Percentiles rank a stretch among this genome's conserved stretches.
These are phyloP conservation scores for Hemistola chrysoprasaria DNA, from an alignment of 2,888 invertebrate genomes.

Conservation along the genomic window DNA sequence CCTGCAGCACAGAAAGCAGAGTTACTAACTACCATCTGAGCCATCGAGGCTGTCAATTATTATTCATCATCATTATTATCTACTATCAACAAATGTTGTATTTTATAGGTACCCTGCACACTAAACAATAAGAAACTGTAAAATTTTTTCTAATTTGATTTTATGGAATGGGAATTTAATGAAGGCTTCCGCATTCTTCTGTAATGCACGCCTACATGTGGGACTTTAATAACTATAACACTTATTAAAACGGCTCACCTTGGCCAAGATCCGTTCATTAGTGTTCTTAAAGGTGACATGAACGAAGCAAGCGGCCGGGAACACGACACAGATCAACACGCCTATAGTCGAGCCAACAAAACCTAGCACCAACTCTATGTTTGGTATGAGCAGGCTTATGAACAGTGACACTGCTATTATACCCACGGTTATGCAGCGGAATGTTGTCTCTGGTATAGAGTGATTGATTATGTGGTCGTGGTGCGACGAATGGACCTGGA, in stretches of 20 bases:
- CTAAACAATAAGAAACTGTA: no score
- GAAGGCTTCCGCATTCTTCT: no score
- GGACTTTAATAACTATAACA: no score
- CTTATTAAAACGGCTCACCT: slow-evolving; percentile 78
- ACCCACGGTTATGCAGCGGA: slow-evolving; percentile 90
- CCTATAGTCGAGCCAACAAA: slow-evolving; percentile 98
- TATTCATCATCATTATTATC: no score
- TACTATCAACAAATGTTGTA: no score
- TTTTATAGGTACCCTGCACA: no score
- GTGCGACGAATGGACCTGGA: slow-evolving; percentile 84
- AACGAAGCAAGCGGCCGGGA: slow-evolving; percentile 95
- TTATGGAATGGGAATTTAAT: no score
- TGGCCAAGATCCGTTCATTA: slow-evolving; percentile 91
- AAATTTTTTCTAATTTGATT: no score
- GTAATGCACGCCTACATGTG: no score
- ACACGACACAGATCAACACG: slow-evolving; percentile 94
- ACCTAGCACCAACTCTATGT: slow-evolving; percentile 96
- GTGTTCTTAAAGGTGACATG: slow-evolving; percentile 92
- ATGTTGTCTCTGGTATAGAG: slow-evolving; percentile 92
- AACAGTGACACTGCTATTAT: slow-evolving; percentile 90
- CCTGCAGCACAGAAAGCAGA: no score
- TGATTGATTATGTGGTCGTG: slow-evolving; percentile 84
- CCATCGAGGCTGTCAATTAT: no score
- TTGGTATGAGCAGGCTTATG: slow-evolving; percentile 94
- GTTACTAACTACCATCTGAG: no score